A percentile compares a stretch with the other conserved stretches of the same genome.
Evolutionary conservation across 2,113 vertebrate genomes (phyloP).

Genomic region (Bungarus multicinctus): DNA sequence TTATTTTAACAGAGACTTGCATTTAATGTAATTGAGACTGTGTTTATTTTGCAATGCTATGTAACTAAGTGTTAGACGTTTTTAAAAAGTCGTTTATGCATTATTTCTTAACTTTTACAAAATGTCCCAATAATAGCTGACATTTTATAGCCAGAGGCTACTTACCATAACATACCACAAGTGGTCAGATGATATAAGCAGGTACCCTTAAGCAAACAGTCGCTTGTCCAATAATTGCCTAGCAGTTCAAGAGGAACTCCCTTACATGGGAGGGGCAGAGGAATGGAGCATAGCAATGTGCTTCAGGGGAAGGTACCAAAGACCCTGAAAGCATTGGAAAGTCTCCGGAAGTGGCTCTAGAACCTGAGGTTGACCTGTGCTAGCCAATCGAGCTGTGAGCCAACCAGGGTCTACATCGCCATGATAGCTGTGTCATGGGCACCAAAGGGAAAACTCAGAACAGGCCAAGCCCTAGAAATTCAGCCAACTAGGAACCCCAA

Average conservation of each 20-base stretch:
- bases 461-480: constrained; percentile 80
- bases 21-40: constrained; percentile 48
- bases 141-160: constrained; percentile 82
- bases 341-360: constrained; percentile 72
- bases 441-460: constrained; percentile 93
- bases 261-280: constrained; percentile 72
- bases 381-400: constrained; percentile 87
- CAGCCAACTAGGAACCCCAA: constrained; percentile 70
- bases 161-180: constrained; percentile 82
- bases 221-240: constrained; percentile 85
- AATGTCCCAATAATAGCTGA: constrained; percentile 59
- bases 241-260: constrained; percentile 72
- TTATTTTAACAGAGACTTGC: constrained; percentile 23
- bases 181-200: constrained; percentile 64
- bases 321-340: constrained; percentile 73
- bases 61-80: constrained; percentile 43
- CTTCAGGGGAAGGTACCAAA: constrained; percentile 66
- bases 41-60: constrained; percentile 39
- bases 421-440: constrained; percentile 93
- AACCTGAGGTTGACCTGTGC: constrained; percentile 94
- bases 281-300: constrained; percentile 66
- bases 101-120: constrained; percentile 30
- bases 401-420: constrained; percentile 93
- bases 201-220: constrained; percentile 89
- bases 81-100: constrained; percentile 40